These are phyloP conservation scores for Mirza zaza DNA, from an alignment of 2,113 vertebrate species.

Conservation along the genomic window DNA sequence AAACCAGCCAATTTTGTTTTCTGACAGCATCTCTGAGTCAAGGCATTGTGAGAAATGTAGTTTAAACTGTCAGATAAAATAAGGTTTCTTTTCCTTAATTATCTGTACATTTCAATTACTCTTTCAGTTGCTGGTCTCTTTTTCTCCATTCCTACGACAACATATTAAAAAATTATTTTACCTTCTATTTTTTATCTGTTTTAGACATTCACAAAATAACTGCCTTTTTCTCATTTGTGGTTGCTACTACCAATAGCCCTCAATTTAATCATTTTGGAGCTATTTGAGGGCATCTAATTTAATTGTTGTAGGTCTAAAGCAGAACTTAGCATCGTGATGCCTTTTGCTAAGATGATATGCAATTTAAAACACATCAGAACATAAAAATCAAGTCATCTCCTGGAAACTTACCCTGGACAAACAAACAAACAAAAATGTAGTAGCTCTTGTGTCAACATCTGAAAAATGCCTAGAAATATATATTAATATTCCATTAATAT, in stretches of 20 bases:
- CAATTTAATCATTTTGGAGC: conserved; percentile 28
- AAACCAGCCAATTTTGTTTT: not conserved
- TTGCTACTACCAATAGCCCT: not conserved
- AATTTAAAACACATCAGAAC: conserved; percentile 6
- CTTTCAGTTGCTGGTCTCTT: not conserved
- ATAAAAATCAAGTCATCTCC: conserved; percentile 7
- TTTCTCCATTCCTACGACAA: not conserved
- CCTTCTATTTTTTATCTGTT: not conserved
- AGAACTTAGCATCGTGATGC: conserved; percentile 6
- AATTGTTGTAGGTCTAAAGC: conserved; percentile 21
- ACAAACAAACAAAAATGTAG: not conserved
- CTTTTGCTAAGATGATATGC: conserved; percentile 20
- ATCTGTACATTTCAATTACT: conserved; percentile 22
- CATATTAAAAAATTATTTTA: not conserved
- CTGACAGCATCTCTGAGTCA: not conserved
- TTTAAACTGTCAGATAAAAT: not conserved
- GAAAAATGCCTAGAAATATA: not conserved
- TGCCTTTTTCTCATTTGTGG: not conserved
- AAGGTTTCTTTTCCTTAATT: conserved; percentile 18
- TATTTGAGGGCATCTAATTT: conserved; percentile 41
- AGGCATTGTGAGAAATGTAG: not conserved
- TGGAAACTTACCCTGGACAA: conserved; percentile 34
- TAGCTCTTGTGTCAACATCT: not conserved
- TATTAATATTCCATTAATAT: not conserved
- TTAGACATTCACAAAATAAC: conserved; percentile 31